A percentile compares a stretch with the other conserved stretches of the same genome.
These are phyloP conservation scores for Nematostella vectensis DNA, from an alignment of 92 coral and sea anemone genomes.

Conservation along the genomic window DNA sequence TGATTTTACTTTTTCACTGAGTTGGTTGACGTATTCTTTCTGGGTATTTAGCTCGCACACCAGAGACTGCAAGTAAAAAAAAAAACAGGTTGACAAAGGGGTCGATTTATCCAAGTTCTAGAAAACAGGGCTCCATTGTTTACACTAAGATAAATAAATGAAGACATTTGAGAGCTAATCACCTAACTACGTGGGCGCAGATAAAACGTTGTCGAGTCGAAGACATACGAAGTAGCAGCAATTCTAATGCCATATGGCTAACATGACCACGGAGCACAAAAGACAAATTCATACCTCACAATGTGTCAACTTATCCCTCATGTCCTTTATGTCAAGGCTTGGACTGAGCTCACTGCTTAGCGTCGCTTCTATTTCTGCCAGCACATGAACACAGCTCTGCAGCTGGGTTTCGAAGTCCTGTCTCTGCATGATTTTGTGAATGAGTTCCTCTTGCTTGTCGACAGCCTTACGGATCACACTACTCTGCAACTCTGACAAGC, in stretches of 20 bases:
- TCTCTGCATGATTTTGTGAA: constrained; percentile 64
- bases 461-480: constrained; percentile 65
- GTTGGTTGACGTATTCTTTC: constrained; percentile 73
- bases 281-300: constrained; percentile 50
- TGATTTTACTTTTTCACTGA: constrained; percentile 70
- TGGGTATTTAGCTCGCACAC: constrained; percentile 69
- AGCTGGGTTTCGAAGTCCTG: constrained; percentile 85
- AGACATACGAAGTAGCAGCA: too few relatives aligned
- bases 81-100: too few relatives aligned
- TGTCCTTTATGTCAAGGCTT: constrained; percentile 39
- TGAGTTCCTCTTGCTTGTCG: constrained; percentile 68
- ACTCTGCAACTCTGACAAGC: constrained; percentile 46
- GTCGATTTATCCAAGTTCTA: too few relatives aligned
- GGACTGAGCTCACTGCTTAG: constrained; percentile 40
- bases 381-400: constrained; percentile 68
- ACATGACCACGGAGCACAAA: too few relatives aligned
- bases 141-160: too few relatives aligned
- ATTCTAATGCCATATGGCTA: too few relatives aligned
- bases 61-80: constrained; percentile 59
- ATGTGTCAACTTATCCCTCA: constrained; percentile 69
- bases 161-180: too few relatives aligned
- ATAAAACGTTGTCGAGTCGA: too few relatives aligned
- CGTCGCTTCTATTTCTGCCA: constrained; percentile 62
- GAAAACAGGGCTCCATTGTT: too few relatives aligned
- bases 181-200: too few relatives aligned